Evolutionary conservation across 2,888 invertebrate species (phyloP), one percentile per base, ranked within the genome.

Genomic region (Drosophila neonasuta): DNA sequence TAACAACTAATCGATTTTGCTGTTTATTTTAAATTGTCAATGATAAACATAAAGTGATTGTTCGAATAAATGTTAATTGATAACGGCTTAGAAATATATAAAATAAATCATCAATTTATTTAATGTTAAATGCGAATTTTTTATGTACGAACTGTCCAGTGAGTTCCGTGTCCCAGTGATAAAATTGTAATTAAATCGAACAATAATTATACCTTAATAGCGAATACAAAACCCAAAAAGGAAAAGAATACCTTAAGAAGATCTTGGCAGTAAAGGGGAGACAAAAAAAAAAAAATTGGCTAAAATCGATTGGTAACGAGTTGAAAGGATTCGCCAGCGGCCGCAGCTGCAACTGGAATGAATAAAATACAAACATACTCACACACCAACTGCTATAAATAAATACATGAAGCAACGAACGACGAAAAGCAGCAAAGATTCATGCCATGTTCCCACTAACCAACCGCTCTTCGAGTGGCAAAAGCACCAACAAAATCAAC

Each of bases 371-470:
- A 46, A 59, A 72, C 61, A 44, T 62, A 75, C 58, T 41, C 59
- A 69, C 52, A 54, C 36, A 64, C 48, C 62, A 39, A 51, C 42
- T 8, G n/a, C 44, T 44, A 20, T 11, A 44, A 17, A 44, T 44
- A 58, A 39, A 57, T 79, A 77, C 75, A 83, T 83, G 80, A 66
- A 68, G 76, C 84, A 63, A 59, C 39, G 63, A 59, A 48, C 61
- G 60, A 61, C 67, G 67, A 61, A 61, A 42, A 68, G 41, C 59
- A 68, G 57, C 68, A 54, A 84, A 80, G 68, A 71, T 82, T 69
- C 82, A 86, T 86, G 83, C 82, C 85, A 84, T 84, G 83, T 86
- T 86, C 80, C 67, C 83, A 74, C 87, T 80, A 81, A 76, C 73
- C 67, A 86, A 86, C 69, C 86, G 81, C 81, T 80, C 84, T 56